Base-by-base conservation (phyloP, 2,797 vertebrate species). In the Pempheris klunzingeri region DNA sequence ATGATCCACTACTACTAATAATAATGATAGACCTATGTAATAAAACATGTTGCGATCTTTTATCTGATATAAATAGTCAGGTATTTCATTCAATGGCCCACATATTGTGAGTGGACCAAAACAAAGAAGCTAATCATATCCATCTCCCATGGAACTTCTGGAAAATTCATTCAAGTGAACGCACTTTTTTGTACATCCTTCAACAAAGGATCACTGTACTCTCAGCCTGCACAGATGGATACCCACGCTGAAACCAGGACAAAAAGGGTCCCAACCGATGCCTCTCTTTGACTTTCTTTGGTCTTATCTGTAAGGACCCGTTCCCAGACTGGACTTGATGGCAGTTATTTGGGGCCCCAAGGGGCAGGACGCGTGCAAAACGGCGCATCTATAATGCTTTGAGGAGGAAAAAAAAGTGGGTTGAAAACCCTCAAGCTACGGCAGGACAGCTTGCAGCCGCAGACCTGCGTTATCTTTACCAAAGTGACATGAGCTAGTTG, bases 171-270 rank as follows among this genome's bases (percentile, higher is more conserved):
- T 46, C n/a, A n/a, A n/a, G 30, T 57, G 36, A 54, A 49, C 83
- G 47, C 36, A 67, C 50, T 67, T 88, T 80, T 83, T 24, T 67
- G 34, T 58, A 63, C 63, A 20, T 60, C 50, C 30, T 80, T 68
- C 52, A 87, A 92, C 91, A 92, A 92, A 93, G 85, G 87, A 63
- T 74, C 83, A 38, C 80, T 90, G 84, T 83, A 63, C 59, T 73
- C 77, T 77, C 62, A 70, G 75, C 61, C 38, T 83, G 90, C 92
- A 92, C 94, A 95, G 93, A 95, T 95, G 95, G 94, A 92, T 68
- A 88, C 92, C 91, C 91, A 95, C 89, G 93, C 94, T 82, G 64
- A 89, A 92, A 89, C 75, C 81, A 86, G 88, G 88, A 94, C 93
- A 95, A 93, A 93, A 90, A 91, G 50, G 68, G 20, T 85, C 81